These are phyloP conservation scores for Caenorhabditis panamensis DNA, from an alignment of 2,888 invertebrate species.

Conservation along the genomic window DNA sequence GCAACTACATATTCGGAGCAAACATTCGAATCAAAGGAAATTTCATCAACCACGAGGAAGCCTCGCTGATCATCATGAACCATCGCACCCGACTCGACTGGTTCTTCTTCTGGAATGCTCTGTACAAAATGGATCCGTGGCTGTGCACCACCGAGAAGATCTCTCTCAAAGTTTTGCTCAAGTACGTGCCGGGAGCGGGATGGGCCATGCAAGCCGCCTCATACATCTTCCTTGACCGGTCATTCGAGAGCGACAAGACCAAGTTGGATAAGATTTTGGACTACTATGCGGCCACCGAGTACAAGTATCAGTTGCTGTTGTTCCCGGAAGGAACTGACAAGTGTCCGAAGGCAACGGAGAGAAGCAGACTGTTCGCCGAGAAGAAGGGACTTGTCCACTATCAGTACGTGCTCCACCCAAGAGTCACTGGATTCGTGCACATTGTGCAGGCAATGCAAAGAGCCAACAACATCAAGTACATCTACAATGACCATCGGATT, in stretches of 20 bases:
- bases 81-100: constrained; percentile 89
- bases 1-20: constrained; percentile 75
- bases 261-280: constrained; percentile 86
- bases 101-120: constrained; percentile 91
- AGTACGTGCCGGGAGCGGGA: constrained; percentile 78
- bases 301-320: constrained; percentile 86
- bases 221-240: constrained; percentile 90
- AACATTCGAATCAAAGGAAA: constrained; percentile 75
- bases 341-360: constrained; percentile 86
- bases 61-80: constrained; percentile 90
- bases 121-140: constrained; percentile 86
- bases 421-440: constrained; percentile 87
- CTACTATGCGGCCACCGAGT: constrained; percentile 86
- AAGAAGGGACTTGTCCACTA: constrained; percentile 84
- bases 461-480: constrained; percentile 86
- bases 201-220: constrained; percentile 91
- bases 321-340: constrained; percentile 93
- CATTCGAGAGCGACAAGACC: constrained; percentile 88
- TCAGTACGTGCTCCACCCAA: constrained; percentile 89
- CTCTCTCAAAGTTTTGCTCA: constrained; percentile 86
- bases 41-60: constrained; percentile 84
- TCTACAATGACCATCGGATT: constrained; percentile 93
- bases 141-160: constrained; percentile 86
- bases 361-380: constrained; percentile 87
- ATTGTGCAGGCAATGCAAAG: constrained; percentile 83